These are phyloP conservation scores for Cyprinodon variegatus DNA, from an alignment of 2,113 vertebrate genomes.

Conservation along the genomic window DNA sequence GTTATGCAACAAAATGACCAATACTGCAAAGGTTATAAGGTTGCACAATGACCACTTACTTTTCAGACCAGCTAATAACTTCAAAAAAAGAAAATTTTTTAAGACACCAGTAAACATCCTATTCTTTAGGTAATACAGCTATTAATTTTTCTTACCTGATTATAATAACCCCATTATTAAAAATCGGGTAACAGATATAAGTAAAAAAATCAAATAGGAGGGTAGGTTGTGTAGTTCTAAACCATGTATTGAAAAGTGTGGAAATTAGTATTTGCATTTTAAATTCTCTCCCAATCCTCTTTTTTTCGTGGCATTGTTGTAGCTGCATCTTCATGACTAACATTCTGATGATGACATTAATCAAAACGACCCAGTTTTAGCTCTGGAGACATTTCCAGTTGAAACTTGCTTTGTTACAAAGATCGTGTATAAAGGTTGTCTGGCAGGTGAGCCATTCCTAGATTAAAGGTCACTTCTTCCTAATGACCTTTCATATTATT, in stretches of 20 bases:
- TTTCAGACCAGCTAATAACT: too few species aligned
- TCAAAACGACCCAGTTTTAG: constrained; percentile 71
- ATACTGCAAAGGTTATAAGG: too few species aligned
- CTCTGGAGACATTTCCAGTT: background rate
- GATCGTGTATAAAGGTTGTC: constrained; percentile 17
- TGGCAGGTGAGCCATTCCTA: constrained; percentile 13
- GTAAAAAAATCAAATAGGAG: background rate
- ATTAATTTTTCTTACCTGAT: too few species aligned
- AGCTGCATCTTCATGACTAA: constrained; percentile 29
- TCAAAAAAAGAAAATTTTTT: too few species aligned
- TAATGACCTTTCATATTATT: constrained; percentile 9
- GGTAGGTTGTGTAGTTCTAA: too few species aligned
- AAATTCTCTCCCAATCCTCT: constrained; percentile 4
- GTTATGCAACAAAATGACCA: too few species aligned
- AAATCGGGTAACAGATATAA: background rate
- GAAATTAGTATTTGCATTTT: background rate
- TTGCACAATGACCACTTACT: too few species aligned
- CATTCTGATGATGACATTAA: constrained; percentile 59
- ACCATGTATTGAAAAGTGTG: background rate
- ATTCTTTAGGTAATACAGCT: too few species aligned
- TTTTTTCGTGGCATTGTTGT: constrained; percentile 32
- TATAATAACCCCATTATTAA: too few species aligned
- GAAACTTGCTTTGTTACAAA: constrained; percentile 37
- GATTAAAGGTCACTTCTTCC: constrained; percentile 23
- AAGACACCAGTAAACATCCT: too few species aligned